Evolutionary conservation across 2,113 vertebrate genomes (phyloP).

Genomic region (rabbit (Oryctolagus cuniculus)): mOryCun1.1 NC_091446.1:76530501-76531000

Average conservation of each 20-base stretch:
- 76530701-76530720: background rate
- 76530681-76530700: background rate
- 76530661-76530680: background rate
- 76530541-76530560: slow-evolving; percentile 42
- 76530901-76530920: slow-evolving; percentile 21
- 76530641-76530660: slow-evolving; percentile 11
- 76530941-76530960: slow-evolving; percentile 3
- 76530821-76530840: background rate
- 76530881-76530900: slow-evolving; percentile 26
- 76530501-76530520: background rate
- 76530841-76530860: background rate
- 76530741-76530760: background rate
- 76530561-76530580: slow-evolving; percentile 36
- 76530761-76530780: background rate
- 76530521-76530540: background rate
- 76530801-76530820: slow-evolving; percentile 9
- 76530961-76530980: background rate
- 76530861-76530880: background rate
- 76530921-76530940: background rate
- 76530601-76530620: slow-evolving; percentile 14
- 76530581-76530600: slow-evolving; percentile 37
- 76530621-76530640: background rate
- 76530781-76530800: background rate
- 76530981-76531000: background rate
- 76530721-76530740: background rate